A percentile compares a stretch with the other conserved stretches of the same genome.
These are phyloP conservation scores for Hemitrygon akajei DNA, from an alignment of 2,797 vertebrate species.

Conservation along the genomic window DNA sequence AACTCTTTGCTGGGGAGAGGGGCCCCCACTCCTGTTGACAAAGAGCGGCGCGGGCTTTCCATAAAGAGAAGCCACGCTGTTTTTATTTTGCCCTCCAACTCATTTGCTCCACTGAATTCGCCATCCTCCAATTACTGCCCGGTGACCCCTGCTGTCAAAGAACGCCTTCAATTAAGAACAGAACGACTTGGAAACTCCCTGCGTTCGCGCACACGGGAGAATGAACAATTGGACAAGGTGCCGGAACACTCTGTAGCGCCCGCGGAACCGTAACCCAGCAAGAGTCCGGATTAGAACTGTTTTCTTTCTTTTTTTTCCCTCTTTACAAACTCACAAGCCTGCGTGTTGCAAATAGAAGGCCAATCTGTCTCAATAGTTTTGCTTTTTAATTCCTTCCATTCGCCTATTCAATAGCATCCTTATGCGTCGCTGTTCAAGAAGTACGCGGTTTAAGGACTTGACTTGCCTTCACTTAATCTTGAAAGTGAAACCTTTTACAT, in stretches of 20 bases:
- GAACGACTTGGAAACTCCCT: neutral
- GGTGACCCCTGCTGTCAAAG: neutral
- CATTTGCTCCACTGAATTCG: neutral
- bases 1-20: no score
- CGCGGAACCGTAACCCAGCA: neutral
- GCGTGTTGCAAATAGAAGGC: neutral
- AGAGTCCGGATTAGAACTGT: neutral
- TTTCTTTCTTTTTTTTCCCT: neutral
- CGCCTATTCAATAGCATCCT: neutral
- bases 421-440: neutral
- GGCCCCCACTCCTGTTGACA: neutral
- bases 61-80: neutral
- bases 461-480: neutral
- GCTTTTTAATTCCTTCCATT: neutral
- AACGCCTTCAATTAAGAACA: neutral
- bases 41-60: neutral
- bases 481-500: neutral
- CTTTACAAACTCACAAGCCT: neutral
- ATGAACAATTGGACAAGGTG: neutral
- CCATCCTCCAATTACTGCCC: neutral
- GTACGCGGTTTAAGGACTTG: neutral
- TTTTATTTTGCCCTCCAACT: neutral
- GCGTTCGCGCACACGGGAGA: neutral
- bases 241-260: neutral
- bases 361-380: neutral